These are phyloP conservation scores for Tenthredo scrophulariae DNA, from an alignment of 2,888 invertebrate genomes.

Conservation along the genomic window DNA sequence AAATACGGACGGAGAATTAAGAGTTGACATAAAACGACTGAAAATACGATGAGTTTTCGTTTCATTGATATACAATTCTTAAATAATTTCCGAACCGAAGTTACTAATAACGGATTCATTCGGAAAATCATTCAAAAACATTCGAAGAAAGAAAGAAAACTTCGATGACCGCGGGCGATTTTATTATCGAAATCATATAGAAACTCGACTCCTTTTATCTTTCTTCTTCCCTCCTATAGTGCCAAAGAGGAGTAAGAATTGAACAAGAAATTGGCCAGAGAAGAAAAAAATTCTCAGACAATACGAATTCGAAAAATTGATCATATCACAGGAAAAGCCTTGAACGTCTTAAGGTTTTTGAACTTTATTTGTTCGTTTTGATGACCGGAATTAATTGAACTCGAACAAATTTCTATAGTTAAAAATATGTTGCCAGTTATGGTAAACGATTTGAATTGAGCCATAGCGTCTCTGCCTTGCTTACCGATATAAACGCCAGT, in stretches of 20 bases:
- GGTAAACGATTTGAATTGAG: neutral
- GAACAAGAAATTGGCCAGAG: neutral
- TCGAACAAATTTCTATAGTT: neutral
- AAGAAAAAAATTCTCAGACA: neutral
- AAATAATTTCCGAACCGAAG: neutral
- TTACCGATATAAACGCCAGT: slow-evolving; percentile 1
- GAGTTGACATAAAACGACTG: neutral
- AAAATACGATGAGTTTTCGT: neutral
- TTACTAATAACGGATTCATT: neutral
- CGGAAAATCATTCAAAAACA: neutral
- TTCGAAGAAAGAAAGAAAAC: neutral
- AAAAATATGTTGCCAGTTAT: neutral
- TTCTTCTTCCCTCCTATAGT: neutral
- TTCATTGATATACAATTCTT: neutral
- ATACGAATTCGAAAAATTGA: neutral
- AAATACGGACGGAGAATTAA: neutral
- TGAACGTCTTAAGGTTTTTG: neutral
- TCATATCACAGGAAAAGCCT: neutral
- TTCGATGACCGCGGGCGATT: neutral
- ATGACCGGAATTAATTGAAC: neutral
- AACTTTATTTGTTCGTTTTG: neutral
- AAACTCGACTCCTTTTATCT: neutral
- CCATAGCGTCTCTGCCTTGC: neutral
- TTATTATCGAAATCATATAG: neutral
- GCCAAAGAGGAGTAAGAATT: neutral